Evolutionary conservation across 2,888 invertebrate genomes (phyloP).

Genomic region (Molorchus minor): DNA sequence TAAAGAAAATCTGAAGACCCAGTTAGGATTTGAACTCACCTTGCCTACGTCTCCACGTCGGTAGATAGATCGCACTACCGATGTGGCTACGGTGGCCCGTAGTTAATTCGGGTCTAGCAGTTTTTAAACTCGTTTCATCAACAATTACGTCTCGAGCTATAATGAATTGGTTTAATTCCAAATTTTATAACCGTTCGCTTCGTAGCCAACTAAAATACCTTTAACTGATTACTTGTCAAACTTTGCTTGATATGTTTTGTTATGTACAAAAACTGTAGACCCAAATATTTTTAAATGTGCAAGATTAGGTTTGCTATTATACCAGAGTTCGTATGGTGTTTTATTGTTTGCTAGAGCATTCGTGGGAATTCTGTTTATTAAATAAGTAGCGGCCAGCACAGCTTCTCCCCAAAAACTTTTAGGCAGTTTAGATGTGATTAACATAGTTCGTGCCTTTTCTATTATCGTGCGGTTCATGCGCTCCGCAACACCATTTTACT

Average conservation of each 20-base stretch:
- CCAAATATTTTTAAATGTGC: too few species aligned
- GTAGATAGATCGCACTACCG: too few species aligned
- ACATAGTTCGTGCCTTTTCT: conserved; percentile 55
- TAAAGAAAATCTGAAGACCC: too few species aligned
- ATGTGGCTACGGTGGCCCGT: too few species aligned
- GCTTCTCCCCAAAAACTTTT: conserved; percentile 58
- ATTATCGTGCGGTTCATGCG: conserved; percentile 56
- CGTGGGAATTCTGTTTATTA: conserved; percentile 56
- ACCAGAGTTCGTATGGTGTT: conserved; percentile 59
- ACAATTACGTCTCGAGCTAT: conserved; percentile 53
- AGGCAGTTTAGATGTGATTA: conserved; percentile 48
- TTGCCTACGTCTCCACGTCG: too few species aligned
- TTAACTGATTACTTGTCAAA: conserved; percentile 32
- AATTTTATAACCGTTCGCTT: conserved; percentile 53
- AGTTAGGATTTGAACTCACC: too few species aligned
- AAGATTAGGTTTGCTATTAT: conserved; percentile 52
- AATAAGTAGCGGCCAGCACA: conserved; percentile 54
- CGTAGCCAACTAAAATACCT: conserved; percentile 31
- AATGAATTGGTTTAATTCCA: conserved; percentile 50
- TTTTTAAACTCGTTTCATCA: too few species aligned
- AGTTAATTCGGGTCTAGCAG: too few species aligned
- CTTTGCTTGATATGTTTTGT: conserved; percentile 31
- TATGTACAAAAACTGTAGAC: too few species aligned
- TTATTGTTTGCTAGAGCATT: conserved; percentile 49
- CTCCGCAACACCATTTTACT: conserved; percentile 58